These are phyloP conservation scores for Trididemnum clinides DNA, from an alignment of 23 tunicate genomes.

Conservation along the genomic window DNA sequence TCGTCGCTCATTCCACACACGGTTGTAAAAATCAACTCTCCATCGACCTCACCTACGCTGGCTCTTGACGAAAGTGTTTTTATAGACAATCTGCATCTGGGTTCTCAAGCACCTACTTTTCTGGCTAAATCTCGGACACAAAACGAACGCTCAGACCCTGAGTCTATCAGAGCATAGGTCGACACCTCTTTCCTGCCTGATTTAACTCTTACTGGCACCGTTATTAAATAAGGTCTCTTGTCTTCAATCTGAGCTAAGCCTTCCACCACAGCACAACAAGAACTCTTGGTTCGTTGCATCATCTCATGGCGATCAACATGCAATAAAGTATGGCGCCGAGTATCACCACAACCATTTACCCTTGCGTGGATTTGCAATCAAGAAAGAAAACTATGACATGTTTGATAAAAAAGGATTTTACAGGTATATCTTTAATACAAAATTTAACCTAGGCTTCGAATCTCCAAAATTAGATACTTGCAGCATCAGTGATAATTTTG, in stretches of 20 bases:
- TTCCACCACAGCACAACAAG: too few relatives aligned
- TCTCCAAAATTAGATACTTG: not conserved
- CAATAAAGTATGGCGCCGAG: constrained; percentile 1
- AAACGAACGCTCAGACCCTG: constrained; percentile 5
- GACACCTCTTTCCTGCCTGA: not conserved
- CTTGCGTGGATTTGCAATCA: too few relatives aligned
- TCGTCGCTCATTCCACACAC: too few relatives aligned
- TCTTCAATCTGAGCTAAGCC: not conserved
- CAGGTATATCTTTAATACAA: not conserved
- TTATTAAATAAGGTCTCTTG: not conserved
- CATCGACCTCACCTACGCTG: too few relatives aligned
- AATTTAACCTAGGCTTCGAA: not conserved
- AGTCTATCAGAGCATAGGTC: constrained; percentile 6
- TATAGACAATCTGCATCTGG: too few relatives aligned
- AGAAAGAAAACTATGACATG: too few relatives aligned
- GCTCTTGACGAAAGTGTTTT: too few relatives aligned
- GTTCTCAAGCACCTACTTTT: too few relatives aligned
- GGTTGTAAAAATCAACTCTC: too few relatives aligned
- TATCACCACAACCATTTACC: not conserved
- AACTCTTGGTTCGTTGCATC: too few relatives aligned
- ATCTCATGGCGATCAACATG: too few relatives aligned
- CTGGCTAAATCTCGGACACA: not conserved
- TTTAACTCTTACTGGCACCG: not conserved
- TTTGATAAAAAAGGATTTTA: too few relatives aligned
- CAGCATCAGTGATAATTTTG: not conserved